phyloP scores from a whole-genome alignment of 2,797 vertebrate genomes.

The Myripristis murdjan region DNA sequence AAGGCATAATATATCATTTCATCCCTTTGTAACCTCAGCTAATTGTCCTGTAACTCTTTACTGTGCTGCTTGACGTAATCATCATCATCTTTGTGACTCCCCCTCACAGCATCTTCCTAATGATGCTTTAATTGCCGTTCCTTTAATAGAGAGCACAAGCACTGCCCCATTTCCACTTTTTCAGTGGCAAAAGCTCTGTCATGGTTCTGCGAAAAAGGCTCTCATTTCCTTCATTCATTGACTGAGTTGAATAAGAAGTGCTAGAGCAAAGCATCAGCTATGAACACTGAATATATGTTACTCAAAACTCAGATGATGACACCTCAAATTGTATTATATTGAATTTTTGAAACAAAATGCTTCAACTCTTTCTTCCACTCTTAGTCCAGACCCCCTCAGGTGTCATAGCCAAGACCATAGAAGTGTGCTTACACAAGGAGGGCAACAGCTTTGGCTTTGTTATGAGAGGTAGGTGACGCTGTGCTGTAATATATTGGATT shows the following conservation, averaged over 20 bases:
- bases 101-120: not conserved
- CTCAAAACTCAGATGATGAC: no score
- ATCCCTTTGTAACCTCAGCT: not conserved
- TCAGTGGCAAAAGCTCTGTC: no score
- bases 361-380: slow-evolving; percentile 31
- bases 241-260: no score
- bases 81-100: not conserved
- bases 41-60: not conserved
- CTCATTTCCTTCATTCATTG: no score
- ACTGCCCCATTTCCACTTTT: no score
- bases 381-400: slow-evolving; percentile 91
- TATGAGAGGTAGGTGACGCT: slow-evolving; percentile 89
- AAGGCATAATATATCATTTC: not conserved
- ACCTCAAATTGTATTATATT: not conserved
- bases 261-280: no score
- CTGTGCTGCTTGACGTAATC: not conserved
- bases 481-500: slow-evolving; percentile 13
- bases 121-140: no score
- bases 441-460: slow-evolving; percentile 98
- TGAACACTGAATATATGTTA: no score
- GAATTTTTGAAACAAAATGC: not conserved
- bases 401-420: slow-evolving; percentile 94
- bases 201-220: no score
- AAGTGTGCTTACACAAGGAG: slow-evolving; percentile 96
- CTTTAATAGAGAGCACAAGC: no score